phyloP scores from a whole-genome alignment of 2,113 vertebrate genomes.

The Apteryx mantelli region DNA sequence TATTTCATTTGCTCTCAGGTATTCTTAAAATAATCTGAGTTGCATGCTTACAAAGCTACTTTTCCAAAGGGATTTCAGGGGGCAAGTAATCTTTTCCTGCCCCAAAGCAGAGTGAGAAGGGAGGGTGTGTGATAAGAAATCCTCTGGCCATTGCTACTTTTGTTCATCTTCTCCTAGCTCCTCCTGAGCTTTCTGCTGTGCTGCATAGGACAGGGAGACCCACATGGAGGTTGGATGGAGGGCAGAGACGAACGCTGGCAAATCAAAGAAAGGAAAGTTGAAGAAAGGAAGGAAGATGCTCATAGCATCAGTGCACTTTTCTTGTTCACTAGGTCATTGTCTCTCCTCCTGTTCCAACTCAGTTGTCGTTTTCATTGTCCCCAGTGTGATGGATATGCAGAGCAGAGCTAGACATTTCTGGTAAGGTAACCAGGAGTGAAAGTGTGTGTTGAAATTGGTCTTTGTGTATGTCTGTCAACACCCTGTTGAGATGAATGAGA shows the following conservation, averaged over 20 bases:
- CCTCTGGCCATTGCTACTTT: background rate
- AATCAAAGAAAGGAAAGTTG: background rate
- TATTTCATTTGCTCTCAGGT: background rate
- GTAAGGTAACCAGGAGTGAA: slow-evolving; percentile 13
- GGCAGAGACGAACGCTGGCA: background rate
- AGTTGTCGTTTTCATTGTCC: slow-evolving; percentile 11
- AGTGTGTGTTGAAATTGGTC: background rate
- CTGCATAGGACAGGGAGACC: background rate
- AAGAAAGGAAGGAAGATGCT: background rate
- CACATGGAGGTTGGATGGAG: background rate
- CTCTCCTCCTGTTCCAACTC: background rate
- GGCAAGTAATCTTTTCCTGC: background rate
- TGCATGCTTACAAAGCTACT: background rate
- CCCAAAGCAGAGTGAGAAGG: background rate
- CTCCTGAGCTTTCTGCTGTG: slow-evolving; percentile 11
- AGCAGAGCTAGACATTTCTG: background rate
- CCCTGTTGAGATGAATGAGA: background rate
- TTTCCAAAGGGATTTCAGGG: background rate
- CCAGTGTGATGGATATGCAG: background rate
- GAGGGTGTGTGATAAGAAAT: background rate
- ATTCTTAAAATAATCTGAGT: background rate
- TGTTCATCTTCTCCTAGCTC: background rate
- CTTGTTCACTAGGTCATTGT: background rate
- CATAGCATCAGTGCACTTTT: background rate
- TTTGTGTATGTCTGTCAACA: background rate